phyloP scores from a whole-genome alignment of 2,113 vertebrate species.

The Percina caprodes region DNA sequence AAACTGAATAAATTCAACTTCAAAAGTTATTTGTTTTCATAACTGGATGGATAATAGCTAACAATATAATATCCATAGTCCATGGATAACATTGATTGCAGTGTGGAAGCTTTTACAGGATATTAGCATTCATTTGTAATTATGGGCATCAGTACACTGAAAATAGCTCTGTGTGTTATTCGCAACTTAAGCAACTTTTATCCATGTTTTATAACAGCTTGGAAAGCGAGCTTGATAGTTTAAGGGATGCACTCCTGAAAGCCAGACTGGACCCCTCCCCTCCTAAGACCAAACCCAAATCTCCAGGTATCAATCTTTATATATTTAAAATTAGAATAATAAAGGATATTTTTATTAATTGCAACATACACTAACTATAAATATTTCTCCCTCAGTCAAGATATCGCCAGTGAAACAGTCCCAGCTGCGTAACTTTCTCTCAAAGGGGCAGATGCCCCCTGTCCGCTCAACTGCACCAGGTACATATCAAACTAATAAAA shows the following conservation, averaged over 20 bases:
- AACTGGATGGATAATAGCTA: neutral
- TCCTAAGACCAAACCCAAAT: slow-evolving; percentile 79
- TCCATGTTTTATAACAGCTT: slow-evolving; percentile 81
- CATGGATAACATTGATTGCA: neutral
- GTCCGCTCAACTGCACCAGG: slow-evolving; percentile 96
- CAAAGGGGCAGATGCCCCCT: slow-evolving; percentile 94
- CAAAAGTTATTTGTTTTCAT: neutral
- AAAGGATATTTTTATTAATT: neutral
- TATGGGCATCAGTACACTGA: neutral
- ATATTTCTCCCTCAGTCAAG: slow-evolving; percentile 83
- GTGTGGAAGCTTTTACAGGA: neutral
- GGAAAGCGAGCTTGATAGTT: slow-evolving; percentile 91
- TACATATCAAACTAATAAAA: too few relatives aligned
- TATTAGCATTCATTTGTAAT: neutral
- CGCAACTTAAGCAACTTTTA: neutral
- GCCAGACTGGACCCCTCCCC: slow-evolving; percentile 86
- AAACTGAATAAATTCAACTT: neutral
- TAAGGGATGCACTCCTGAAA: slow-evolving; percentile 89
- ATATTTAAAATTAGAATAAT: neutral
- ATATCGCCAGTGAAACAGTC: slow-evolving; percentile 90
- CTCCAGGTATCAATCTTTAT: slow-evolving; percentile 83
- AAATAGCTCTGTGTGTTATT: neutral
- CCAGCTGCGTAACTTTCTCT: slow-evolving; percentile 94
- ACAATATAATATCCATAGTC: neutral
- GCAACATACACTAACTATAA: neutral